phyloP scores from a whole-genome alignment of 2,797 vertebrate species.

The Heteromormyrus szaboi region DNA sequence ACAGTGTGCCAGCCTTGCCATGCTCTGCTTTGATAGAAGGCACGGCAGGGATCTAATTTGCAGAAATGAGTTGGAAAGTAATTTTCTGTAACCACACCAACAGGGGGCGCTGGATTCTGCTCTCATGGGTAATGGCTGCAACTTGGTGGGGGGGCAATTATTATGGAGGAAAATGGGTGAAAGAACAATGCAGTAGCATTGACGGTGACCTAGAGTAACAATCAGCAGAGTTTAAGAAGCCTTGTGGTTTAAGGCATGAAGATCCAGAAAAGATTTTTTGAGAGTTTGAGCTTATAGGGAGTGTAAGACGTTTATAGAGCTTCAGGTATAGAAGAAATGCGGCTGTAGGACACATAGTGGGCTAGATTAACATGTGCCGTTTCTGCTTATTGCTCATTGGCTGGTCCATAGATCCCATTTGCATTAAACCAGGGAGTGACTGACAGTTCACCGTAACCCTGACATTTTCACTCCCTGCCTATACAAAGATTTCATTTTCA shows the following conservation, averaged over 20 bases:
- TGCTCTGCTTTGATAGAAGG: neutral
- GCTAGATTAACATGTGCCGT: neutral
- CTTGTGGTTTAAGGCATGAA: neutral
- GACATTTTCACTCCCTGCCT: neutral
- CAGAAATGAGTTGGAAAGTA: neutral
- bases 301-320: neutral
- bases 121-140: neutral
- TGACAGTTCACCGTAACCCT: neutral
- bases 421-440: neutral
- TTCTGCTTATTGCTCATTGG: neutral
- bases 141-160: neutral
- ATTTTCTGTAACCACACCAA: neutral
- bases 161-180: neutral
- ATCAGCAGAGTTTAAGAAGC: neutral
- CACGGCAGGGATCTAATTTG: neutral
- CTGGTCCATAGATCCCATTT: neutral
- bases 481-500: neutral
- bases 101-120: neutral
- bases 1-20: neutral
- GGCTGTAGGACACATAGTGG: neutral
- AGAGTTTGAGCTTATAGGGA: neutral
- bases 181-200: neutral
- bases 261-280: neutral
- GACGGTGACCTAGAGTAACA: neutral
- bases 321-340: neutral